phyloP scores from a whole-genome alignment of 1,140 invertebrate genomes.

The Mya arenaria region DNA sequence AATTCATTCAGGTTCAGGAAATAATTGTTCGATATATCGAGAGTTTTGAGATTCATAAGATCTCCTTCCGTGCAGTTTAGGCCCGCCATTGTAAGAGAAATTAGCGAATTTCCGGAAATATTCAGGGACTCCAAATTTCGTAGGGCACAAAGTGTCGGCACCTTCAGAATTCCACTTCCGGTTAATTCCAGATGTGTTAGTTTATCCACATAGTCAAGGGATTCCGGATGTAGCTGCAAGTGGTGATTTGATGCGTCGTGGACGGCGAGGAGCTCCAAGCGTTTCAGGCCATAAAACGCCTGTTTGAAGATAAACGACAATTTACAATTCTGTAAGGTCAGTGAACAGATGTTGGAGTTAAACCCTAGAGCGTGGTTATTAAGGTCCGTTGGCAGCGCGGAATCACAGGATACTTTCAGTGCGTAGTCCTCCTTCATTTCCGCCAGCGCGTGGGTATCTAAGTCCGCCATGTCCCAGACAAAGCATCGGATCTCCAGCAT shows the following conservation, averaged over 20 bases:
- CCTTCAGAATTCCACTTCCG: conserved; percentile 11
- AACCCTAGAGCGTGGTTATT: conserved; percentile 9
- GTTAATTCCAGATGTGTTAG: conserved; percentile 25
- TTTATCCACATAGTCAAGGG: background rate
- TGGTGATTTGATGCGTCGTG: conserved; percentile 26
- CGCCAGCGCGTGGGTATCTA: background rate
- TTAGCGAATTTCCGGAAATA: conserved; percentile 31
- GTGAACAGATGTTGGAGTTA: background rate
- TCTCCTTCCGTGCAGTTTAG: background rate
- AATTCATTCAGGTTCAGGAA: conserved; percentile 29
- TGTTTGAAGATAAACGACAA: conserved; percentile 34
- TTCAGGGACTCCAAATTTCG: conserved; percentile 20
- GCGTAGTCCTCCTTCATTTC: conserved; percentile 4
- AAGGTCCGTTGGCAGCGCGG: conserved; percentile 3
- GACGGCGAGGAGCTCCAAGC: background rate
- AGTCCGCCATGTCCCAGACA: conserved; percentile 26
- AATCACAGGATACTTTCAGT: conserved; percentile 15
- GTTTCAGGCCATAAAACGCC: background rate
- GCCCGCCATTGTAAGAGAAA: conserved; percentile 16
- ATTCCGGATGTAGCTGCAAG: conserved; percentile 18
- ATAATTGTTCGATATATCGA: conserved; percentile 43
- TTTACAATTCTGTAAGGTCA: conserved; percentile 28
- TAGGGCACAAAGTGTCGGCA: conserved; percentile 32
- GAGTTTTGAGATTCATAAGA: background rate
- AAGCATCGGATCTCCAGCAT: conserved; percentile 31